phyloP scores from a whole-genome alignment of 2,888 invertebrate genomes.

The Amiota minor region DNA sequence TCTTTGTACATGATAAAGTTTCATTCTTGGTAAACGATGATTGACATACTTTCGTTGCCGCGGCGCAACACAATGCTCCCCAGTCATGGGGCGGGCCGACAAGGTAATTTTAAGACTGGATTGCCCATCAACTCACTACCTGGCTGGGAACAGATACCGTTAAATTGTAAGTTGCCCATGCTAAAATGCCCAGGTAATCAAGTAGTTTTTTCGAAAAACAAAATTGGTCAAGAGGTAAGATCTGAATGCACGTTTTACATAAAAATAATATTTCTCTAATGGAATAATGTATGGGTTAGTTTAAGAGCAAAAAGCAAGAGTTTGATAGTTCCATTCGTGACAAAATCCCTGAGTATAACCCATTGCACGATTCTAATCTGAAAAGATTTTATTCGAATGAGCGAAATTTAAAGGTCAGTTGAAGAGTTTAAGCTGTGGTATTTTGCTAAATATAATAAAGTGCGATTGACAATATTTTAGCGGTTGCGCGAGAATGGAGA shows the following conservation, averaged over 20 bases:
- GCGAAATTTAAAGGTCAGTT: conserved; percentile 63
- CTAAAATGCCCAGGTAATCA: conserved; percentile 71
- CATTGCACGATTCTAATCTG: conserved; percentile 77
- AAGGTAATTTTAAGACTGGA: conserved; percentile 61
- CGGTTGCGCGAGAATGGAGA: conserved; percentile 76
- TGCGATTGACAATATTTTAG: conserved; percentile 54
- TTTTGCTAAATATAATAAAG: conserved; percentile 52
- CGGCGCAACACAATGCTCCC: conserved; percentile 56
- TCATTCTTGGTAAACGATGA: conserved; percentile 51
- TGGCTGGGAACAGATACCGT: conserved; percentile 71
- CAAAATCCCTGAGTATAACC: conserved; percentile 75
- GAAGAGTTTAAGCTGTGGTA: not conserved
- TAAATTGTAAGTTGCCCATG: conserved; percentile 71
- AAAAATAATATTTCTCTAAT: not conserved
- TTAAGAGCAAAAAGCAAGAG: conserved; percentile 61
- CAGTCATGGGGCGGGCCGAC: conserved; percentile 49
- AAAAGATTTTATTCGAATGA: conserved; percentile 75
- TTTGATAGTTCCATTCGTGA: conserved; percentile 65
- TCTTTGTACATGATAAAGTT: not conserved
- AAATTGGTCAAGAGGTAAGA: conserved; percentile 70
- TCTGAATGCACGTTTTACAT: no score
- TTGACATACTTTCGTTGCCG: conserved; percentile 66
- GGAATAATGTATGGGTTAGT: conserved; percentile 2
- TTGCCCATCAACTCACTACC: conserved; percentile 71
- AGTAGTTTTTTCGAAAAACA: conserved; percentile 71